Evolutionary conservation across 2,888 invertebrate genomes (phyloP), one percentile per base, ranked within the genome.

Genomic region (Hirtodrosophila trivittata): DNA sequence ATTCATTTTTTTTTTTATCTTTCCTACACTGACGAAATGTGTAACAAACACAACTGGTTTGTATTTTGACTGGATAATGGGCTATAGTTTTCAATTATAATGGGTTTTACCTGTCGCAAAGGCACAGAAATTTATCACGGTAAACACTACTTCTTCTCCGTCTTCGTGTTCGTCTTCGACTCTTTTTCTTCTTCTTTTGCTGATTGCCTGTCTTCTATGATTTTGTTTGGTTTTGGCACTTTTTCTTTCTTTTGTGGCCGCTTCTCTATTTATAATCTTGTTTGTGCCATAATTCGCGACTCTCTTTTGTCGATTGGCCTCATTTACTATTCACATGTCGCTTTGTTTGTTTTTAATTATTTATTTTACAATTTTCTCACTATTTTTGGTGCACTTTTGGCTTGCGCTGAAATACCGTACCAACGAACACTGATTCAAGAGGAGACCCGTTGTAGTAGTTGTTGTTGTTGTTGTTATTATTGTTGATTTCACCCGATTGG

Each of bases 41-140:
- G 67, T 77, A 85, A 68, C 87, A 74, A 62, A 74, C 39, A 32
- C 69, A 73, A 86, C 87, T 37, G 75, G 78, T 81, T 86, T 45
- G 35, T 16, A 57, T 30, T 49, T 71, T 43, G 47, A 46, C 18
- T 50, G 37, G 9, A 39, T 55, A 50, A 21, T 46, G 35, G 39
- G 30, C 43, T 26, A 42, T 47, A 52, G 12, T 38, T 50, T 21
- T 21, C 18, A 35, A 14, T 65, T 57, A 41, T 13, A 28, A 35
- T 10, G 12, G 14, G 33, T 42, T 68, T 69, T 71, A 75, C 75
- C 70, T 75, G 46, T 39, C 16, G 41, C 46, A 32, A 51, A 42
- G 28, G 21, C 59, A 55, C 59, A 28, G 25, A 39, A 39, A 42
- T 7, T 47, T 32, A 56, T 50, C 28, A 41, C 50, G 18, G 18